Base-by-base conservation (phyloP, 2,113 vertebrate species). In the Lagopus muta region DNA sequence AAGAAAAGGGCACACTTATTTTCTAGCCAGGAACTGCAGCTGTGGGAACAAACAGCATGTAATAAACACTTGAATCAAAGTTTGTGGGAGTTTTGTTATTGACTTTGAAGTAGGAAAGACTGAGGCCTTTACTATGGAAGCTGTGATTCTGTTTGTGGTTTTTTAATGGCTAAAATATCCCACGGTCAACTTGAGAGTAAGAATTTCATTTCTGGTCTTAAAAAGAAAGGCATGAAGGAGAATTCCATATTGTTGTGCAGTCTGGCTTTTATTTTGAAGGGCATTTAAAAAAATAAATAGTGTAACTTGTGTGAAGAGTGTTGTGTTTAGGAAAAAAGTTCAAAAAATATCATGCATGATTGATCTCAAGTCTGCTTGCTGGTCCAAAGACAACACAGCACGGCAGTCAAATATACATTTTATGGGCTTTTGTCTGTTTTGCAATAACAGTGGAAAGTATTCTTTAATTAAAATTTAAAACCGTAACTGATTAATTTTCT, bases 391-490 rank as follows among this genome's bases (percentile, higher is more conserved):
- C 96, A 98, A 98, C 97, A 98, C 89, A 89, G 95, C 57, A 24
- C 30, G 18, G 96, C 97, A 97, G 97, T 97, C 97, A 98, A 97
- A 97, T 97, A 98, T 96, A 97, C 96, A 81, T 98, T 98, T 98
- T 98, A 98, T 98, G 97, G 96, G 97, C 94, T 97, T 98, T 98
- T 97, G 97, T 97, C 97, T 98, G 96, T 97, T 97, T 98, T 98
- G 97, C 94, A 98, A 97, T 97, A 98, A 98, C 97, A 98, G 95
- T 95, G 94, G 97, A 98, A 98, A 98, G 96, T 97, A 97, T 97
- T 97, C 97, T 97, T 98, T 98, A 98, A 98, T 98, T 98, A 98
- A 98, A 97, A 98, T 98, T 98, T 98, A 98, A 98, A 98, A 98
- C 97, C 96, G 97, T 98, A 98, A 98, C 98, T 97, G 98, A 98